Conservation (phyloP, 2,797 vertebrate genomes). For the Crenuchus spilurus region DNA sequence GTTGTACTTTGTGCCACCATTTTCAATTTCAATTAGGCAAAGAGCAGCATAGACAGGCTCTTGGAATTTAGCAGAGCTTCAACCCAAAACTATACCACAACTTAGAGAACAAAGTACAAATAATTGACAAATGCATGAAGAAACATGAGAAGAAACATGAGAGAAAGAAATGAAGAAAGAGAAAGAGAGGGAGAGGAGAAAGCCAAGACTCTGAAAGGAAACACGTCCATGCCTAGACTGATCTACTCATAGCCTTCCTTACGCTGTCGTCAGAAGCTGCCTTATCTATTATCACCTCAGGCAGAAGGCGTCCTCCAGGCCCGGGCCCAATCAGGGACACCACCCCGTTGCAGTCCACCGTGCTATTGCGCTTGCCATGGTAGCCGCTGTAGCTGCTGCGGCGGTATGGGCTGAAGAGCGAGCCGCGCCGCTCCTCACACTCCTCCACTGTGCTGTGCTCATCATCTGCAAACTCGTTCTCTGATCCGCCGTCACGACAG, state of each 20-base stretch:
- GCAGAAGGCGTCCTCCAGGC: slow-evolving; percentile 95
- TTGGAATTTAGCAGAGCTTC: slow-evolving; percentile 37
- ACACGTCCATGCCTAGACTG: slow-evolving; percentile 84
- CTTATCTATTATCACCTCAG: slow-evolving; percentile 99
- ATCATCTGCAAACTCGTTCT: slow-evolving; percentile 96
- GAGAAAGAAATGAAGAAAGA: slow-evolving; percentile 43
- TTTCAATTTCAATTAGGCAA: slow-evolving; percentile 72
- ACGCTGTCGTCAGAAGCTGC: slow-evolving; percentile 89
- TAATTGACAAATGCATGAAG: slow-evolving; percentile 65
- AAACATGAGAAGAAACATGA: slow-evolving; percentile 59
- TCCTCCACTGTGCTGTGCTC: slow-evolving; percentile 99
- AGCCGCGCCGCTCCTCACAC: slow-evolving; percentile 92
- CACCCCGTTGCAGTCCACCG: slow-evolving; percentile 98
- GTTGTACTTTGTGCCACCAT: slow-evolving; percentile 31
- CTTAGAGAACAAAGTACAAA: slow-evolving; percentile 34
- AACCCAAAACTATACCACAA: slow-evolving; percentile 59
- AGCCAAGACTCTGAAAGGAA: slow-evolving; percentile 50
- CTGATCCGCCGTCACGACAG: slow-evolving; percentile 89
- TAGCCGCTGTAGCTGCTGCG: slow-evolving; percentile 94
- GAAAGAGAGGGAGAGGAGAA: slow-evolving; percentile 62
- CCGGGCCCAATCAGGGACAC: slow-evolving; percentile 96
- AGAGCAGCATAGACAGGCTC: slow-evolving; percentile 77
- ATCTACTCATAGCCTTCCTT: slow-evolving; percentile 81
- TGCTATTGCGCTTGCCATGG: slow-evolving; percentile 95
- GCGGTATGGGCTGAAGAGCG: slow-evolving; percentile 93